Conservation (phyloP, 2,888 invertebrate species). For the Callimorpha dominula region DNA sequence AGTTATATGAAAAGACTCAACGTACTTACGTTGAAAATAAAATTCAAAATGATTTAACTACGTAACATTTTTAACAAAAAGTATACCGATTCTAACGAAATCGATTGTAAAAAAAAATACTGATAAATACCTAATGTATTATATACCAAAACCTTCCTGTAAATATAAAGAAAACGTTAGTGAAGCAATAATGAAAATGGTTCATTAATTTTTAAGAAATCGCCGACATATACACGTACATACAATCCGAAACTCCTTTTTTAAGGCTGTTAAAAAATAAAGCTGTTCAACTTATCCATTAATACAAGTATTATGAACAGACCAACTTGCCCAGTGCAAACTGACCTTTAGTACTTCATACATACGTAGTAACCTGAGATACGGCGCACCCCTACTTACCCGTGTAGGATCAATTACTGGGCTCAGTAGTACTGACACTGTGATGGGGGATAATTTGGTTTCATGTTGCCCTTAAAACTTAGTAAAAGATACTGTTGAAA, state of each 20-base stretch:
- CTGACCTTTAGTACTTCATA: background rate
- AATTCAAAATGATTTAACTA: background rate
- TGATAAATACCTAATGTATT: too few species aligned
- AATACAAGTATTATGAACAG: background rate
- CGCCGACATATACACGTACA: too few species aligned
- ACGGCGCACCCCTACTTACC: background rate
- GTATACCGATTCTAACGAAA: too few species aligned
- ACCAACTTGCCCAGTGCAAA: background rate
- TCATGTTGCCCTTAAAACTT: background rate
- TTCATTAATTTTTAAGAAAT: too few species aligned
- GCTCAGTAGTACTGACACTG: background rate
- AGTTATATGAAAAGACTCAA: too few species aligned
- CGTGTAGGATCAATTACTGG: background rate
- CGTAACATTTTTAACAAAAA: too few species aligned
- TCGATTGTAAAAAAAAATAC: too few species aligned
- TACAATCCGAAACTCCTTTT: too few species aligned
- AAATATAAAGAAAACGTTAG: too few species aligned
- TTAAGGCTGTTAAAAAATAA: background rate
- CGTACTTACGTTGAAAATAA: background rate
- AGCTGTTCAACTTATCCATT: background rate
- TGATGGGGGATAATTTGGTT: background rate
- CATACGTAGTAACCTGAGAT: background rate
- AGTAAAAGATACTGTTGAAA: slow-evolving; percentile 1
- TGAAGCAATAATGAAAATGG: too few species aligned
- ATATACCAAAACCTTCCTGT: too few species aligned